Conservation (phyloP, 2,888 invertebrate genomes). For the Eledone cirrhosa region DNA sequence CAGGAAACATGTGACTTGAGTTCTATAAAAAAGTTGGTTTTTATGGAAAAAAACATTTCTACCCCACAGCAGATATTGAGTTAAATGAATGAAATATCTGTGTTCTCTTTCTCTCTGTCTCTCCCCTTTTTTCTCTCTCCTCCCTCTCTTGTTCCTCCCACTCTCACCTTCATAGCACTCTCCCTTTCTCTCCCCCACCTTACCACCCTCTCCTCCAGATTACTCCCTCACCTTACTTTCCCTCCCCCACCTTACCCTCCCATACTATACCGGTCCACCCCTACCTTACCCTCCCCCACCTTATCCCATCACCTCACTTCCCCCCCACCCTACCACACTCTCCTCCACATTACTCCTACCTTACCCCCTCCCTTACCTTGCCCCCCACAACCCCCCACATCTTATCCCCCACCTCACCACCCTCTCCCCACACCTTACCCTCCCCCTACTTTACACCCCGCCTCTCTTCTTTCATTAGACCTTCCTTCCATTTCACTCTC, state of each 20-base stretch:
- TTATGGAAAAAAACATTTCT: too few relatives aligned
- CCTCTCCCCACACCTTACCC: too few relatives aligned
- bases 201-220: neutral
- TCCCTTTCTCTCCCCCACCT: neutral
- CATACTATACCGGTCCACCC: neutral
- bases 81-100: too few relatives aligned
- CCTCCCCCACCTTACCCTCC: too few relatives aligned
- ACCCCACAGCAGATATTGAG: too few relatives aligned
- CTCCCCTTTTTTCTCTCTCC: neutral
- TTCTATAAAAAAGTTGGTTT: too few relatives aligned
- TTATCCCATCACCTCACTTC: neutral
- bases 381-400: neutral
- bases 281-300: neutral
- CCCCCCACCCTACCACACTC: neutral
- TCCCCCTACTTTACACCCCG: neutral
- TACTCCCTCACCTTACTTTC: neutral
- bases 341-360: neutral
- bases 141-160: too few relatives aligned
- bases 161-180: neutral
- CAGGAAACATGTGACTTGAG: too few relatives aligned
- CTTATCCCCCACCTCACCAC: neutral
- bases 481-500: neutral
- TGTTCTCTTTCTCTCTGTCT: neutral
- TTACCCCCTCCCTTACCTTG: neutral
- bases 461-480: neutral